Base-by-base conservation (phyloP, 92 coral and sea anemone genomes). In the Heteractis magnifica region DNA sequence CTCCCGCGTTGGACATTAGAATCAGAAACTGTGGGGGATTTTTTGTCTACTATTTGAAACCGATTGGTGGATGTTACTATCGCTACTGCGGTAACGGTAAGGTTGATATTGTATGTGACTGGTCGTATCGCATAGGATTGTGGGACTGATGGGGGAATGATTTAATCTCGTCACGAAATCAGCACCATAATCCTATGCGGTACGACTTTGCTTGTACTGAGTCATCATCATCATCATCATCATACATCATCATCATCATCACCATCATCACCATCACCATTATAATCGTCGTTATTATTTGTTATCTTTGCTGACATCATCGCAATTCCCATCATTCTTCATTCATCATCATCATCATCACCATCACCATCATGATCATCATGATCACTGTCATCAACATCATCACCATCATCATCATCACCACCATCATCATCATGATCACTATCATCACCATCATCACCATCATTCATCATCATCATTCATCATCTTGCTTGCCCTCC, bases 1-100 rank as follows among this genome's bases (percentile, higher is more conserved):
- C 0, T 4, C 18, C 6, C 52, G 5, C 4, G 9, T 16, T 55
- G 26, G 48, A 8, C n/a, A 65, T 84, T 14, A 12, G 44, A 4
- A 81, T 88, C 8, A 72, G 91, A 62, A 65, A 84, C 80, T 84
- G 88, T 50, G 87, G 87, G 41, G 49, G 52, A 19, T 88, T 71
- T 72, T 88, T 49, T 60, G 91, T 88, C 2, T 88, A 88, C 71
- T 70, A 79, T 71, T 50, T 88, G 71, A 5, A 15, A 6, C 10
- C 26, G 5, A 52, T 16, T 12, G n/a, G 51, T 34, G 77, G 19
- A 4, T 88, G 91, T 41, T 16, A 11, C 4, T 10, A 53, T 23
- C 84, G 90, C 72, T 87, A 82, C 81, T 87, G 90, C 60, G 84
- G 87, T 68, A 79, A 82, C 65, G 86, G 86, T 71, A 56, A 56